Percentiles rank a stretch among this genome's conserved stretches.
Evolutionary conservation across 2,113 vertebrate genomes (phyloP).

Genomic region (Phocoena sinus): DNA sequence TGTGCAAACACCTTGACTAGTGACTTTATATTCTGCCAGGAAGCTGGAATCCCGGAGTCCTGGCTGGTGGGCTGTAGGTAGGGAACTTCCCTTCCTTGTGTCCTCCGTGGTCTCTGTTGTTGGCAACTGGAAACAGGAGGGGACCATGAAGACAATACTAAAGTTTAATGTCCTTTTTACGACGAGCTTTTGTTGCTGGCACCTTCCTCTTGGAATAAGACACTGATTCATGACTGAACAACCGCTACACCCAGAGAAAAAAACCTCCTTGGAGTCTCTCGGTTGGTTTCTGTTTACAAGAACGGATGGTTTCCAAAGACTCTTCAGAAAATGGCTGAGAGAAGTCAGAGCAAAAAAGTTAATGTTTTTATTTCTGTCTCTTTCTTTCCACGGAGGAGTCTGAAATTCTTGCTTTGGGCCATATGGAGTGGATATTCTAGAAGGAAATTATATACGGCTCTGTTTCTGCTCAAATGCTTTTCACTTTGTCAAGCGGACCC

Average conservation of each 20-base stretch:
- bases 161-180: neutral
- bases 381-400: conserved; percentile 46
- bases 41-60: neutral
- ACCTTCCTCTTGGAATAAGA: neutral
- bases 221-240: neutral
- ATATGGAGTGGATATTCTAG: neutral
- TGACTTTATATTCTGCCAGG: neutral
- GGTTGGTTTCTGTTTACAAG: conserved; percentile 11
- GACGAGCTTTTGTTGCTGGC: neutral
- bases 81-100: neutral
- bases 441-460: conserved; percentile 17
- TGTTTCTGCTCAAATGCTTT: conserved; percentile 29
- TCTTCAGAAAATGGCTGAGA: conserved; percentile 28
- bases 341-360: neutral
- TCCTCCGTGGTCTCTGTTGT: neutral
- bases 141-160: too few species aligned
- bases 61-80: too few species aligned
- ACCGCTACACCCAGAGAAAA: neutral
- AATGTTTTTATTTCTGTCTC: conserved; percentile 59
- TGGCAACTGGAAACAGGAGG: neutral
- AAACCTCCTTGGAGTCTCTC: neutral
- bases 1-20: neutral
- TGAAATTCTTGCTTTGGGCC: conserved; percentile 32
- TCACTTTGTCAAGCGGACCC: conserved; percentile 40
- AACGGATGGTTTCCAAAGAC: neutral